These are phyloP conservation scores for Potorous gilbertii DNA, from an alignment of 2,797 vertebrate genomes.

Conservation along the genomic window DNA sequence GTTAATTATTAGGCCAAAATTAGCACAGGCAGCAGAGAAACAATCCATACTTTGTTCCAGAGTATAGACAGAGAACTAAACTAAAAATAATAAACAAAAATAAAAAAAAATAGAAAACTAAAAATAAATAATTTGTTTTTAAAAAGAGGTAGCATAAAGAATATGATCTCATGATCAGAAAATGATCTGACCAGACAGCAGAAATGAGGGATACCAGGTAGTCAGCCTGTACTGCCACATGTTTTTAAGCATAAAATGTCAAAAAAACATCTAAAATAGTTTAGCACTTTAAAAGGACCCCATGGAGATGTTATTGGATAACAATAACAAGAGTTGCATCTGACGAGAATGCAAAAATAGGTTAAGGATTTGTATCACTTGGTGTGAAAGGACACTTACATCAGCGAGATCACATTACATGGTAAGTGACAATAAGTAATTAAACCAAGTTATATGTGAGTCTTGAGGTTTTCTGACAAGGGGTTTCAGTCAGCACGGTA, in stretches of 20 bases:
- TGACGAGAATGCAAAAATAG: neutral
- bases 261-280: neutral
- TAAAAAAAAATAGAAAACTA: no score
- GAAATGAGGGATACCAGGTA: neutral
- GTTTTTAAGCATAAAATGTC: neutral
- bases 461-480: neutral
- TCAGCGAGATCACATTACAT: neutral
- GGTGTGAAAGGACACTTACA: neutral
- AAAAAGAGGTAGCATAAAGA: neutral
- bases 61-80: no score
- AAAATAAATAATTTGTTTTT: no score
- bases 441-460: neutral
- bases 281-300: no score
- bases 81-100: no score
- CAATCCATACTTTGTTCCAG: no score
- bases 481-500: neutral
- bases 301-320: neutral
- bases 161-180: neutral
- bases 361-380: neutral
- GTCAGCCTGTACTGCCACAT: neutral
- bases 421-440: neutral
- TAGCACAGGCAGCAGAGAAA: no score
- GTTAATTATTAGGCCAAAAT: no score
- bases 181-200: neutral
- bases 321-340: neutral